These are phyloP conservation scores for Macquaria ambigua DNA, from an alignment of 2,113 vertebrate species.

Conservation along the genomic window DNA sequence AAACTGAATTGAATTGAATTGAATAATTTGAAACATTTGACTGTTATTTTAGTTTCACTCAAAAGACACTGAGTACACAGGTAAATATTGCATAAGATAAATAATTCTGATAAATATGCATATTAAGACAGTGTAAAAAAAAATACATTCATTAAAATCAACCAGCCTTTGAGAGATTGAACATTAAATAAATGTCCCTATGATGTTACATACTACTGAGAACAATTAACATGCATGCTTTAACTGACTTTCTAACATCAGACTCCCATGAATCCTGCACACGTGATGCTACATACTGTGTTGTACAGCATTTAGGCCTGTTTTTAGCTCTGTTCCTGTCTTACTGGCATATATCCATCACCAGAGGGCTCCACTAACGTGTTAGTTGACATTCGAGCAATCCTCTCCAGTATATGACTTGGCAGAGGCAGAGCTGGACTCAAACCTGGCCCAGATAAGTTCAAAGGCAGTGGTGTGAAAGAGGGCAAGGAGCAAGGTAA, in stretches of 20 bases:
- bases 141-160: not conserved
- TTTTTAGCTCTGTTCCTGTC: conserved; percentile 47
- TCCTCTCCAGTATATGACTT: not conserved
- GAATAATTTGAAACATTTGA: no score
- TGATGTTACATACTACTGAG: not conserved
- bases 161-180: not conserved
- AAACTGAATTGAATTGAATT: no score
- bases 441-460: not conserved
- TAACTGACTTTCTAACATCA: not conserved
- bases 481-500: not conserved
- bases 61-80: not conserved
- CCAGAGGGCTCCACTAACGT: conserved; percentile 50
- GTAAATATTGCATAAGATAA: not conserved
- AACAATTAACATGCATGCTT: not conserved
- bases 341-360: conserved; percentile 72
- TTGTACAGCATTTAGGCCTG: not conserved
- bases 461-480: not conserved
- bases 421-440: conserved; percentile 4
- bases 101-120: not conserved
- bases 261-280: no score
- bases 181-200: not conserved
- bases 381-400: not conserved
- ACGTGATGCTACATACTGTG: not conserved
- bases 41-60: no score
- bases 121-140: not conserved